Evolutionary conservation across 2,797 vertebrate species (phyloP), one percentile per base, ranked within the genome.

Genomic region (Thaleichthys pacificus): DNA sequence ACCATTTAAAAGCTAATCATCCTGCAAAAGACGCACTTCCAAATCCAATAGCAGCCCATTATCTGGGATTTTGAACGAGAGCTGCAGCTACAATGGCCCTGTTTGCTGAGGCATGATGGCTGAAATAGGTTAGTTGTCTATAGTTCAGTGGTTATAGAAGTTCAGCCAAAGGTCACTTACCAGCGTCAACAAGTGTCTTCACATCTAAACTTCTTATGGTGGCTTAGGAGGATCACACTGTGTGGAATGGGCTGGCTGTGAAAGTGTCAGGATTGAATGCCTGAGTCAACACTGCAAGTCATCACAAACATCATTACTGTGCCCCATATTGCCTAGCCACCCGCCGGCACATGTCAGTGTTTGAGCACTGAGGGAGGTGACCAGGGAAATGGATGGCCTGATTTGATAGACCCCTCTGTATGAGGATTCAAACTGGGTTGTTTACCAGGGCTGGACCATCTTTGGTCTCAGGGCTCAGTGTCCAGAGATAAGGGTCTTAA

Each of bases 281-380:
- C 83, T 84, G 82, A 89, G 88, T 90, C 87, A 90, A 90, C 86
- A 89, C 70, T 70, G 81, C 74, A 77, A 77, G 85, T 87, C 84
- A 88, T 90, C 88, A 83, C 86, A 86, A 89, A 90, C 87, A 89
- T 89, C 89, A 90, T 90, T 91, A 90, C 87, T 86, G 84, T 86
- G 81, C 72, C 82, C 70, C 66, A 81, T 80, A 81, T 80, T 80
- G 84, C 86, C 85, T 76, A 80, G 80, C 81, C 86, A 81, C 67
- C 85, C 82, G 69, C 78, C 58, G 75, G 81, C 80, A 69, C 68
- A 14, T 73, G 84, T 82, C 77, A 83, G 79, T 86, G 85, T 80
- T 84, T 83, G 65, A 85, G 79, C 81, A 76, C 78, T 83, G 79
- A 84, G n/a, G 58, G 74, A 66, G 26, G 58, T 63, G 68, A 79